Base-by-base conservation (phyloP, 2,888 invertebrate genomes). In the Pheosia gnoma region DNA sequence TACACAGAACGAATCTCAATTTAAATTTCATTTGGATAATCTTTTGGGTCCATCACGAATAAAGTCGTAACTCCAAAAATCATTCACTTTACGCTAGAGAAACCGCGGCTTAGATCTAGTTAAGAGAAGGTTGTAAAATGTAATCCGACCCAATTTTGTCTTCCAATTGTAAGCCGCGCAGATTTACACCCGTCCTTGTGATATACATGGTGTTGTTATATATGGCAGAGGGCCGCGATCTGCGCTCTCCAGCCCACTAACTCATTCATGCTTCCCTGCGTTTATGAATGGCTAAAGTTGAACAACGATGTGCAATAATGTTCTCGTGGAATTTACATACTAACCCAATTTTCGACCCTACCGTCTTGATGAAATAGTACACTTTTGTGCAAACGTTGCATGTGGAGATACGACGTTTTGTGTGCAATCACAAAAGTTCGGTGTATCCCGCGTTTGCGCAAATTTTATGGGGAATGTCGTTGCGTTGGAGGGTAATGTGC, bases 281-380 rank as follows among this genome's bases (percentile, higher is more conserved):
- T 73, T 78, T 80, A 80, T 79, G 79, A 79, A 79, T 80, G 79
- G 68, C 64, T 64, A 77, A 77, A 78, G 70, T 77, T 70, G 57
- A 43, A 10, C 45, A 45, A 57, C 41, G 13, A 36, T 57, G 36
- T 11, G 57, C 57, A 45, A 57, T 36, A 57, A 57, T 45, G 13
- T 36, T 13, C 45, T 13, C 6, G 39, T 38, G 8, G 9, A 41
- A 25, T 41, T n/a, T 41, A 7, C 25, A 36, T 11, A 5, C 7
- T 4, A 5, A 56, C 37, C 13, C 56, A 41, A 39, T 38, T 56
- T 54, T 41, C 8, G 41, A 56, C 39, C 9, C 25, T 56, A 38
- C 3, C 3, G 13, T 39, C 9, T 38, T 39, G 5, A 3, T 39
- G n/a, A 38, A 39, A 57, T 4, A 54, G 54, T 10, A 7, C 25